Evolutionary conservation across 2,888 invertebrate species (phyloP), one percentile per base, ranked within the genome.

Genomic region (Polia nebulosa): DNA sequence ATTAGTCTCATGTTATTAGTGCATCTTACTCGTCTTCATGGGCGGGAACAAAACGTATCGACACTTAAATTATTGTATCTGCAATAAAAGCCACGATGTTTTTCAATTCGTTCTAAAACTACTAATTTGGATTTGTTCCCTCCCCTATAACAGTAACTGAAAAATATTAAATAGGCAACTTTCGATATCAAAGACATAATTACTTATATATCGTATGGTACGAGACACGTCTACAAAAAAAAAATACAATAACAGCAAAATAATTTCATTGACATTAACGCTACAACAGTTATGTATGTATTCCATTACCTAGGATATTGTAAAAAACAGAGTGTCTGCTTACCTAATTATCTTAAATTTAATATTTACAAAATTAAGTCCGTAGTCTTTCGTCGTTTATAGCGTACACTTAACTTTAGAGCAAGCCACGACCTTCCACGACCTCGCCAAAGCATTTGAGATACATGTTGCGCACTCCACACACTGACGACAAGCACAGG

Each of bases 301-400:
- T 91, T 90, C 89, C 88, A 91, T 92, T 92, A 92, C 89, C 91
- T 95, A 95, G 87, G 89, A 94, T 95, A 95, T 94, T 94, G 94
- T 95, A 95, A 94, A 95, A 95, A 95, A 95, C 94, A 92, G 94
- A 94, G 91, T 93, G 90, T 93, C 90, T 88, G 91, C 93, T 93
- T 94, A 94, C 84, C 89, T 92, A 91, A 86, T 83, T 90, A 91
- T 84, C 94, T 95, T 94, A 94, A 78, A 89, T 89, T 78, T 93
- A 94, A 89, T 95, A 94, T 95, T 88, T 94, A 95, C 94, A 95
- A 93, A 92, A 93, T 94, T 91, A 94, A 93, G 92, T 94, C 91
- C 91, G 90, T 92, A 93, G 94, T 94, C 91, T 94, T 94, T 93
- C 91, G 92, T 93, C 93, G 89, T 91, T 92, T 88, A 90, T 90